Evolutionary conservation across 1,140 invertebrate genomes (phyloP).

Genomic region (Drosophila orosa): DNA sequence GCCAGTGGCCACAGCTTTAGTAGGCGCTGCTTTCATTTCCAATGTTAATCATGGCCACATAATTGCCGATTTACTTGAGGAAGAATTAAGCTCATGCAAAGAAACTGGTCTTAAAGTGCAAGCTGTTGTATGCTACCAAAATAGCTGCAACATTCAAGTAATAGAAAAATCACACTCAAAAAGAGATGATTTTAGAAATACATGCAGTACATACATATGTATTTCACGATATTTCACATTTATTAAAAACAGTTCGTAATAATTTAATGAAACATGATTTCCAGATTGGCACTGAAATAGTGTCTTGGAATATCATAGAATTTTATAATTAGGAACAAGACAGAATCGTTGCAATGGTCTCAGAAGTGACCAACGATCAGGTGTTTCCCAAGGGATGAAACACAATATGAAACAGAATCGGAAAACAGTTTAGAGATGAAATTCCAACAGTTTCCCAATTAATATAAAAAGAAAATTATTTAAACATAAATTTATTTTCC

Average conservation of each 20-base stretch:
- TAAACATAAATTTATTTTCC: no score
- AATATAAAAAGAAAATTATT: no score
- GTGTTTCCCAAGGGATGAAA: background rate
- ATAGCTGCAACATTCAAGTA: background rate
- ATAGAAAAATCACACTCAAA: background rate
- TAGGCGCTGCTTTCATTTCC: background rate
- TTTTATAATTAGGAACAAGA: background rate
- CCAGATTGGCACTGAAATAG: background rate
- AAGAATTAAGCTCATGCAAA: background rate
- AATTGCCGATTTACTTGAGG: background rate
- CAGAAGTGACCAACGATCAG: background rate
- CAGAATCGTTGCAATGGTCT: background rate
- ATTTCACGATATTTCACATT: no score
- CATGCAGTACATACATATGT: background rate
- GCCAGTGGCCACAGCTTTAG: no score
- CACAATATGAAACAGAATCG: background rate
- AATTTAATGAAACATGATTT: background rate
- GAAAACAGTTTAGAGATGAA: background rate
- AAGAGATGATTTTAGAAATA: background rate
- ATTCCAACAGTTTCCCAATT: background rate
- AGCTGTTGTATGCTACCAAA: slow-evolving; percentile 1
- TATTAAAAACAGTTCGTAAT: background rate
- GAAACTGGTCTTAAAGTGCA: background rate
- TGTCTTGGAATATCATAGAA: background rate
- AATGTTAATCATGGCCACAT: background rate